Conservation (phyloP, 2,888 invertebrate species). For the Meganola albula region DNA sequence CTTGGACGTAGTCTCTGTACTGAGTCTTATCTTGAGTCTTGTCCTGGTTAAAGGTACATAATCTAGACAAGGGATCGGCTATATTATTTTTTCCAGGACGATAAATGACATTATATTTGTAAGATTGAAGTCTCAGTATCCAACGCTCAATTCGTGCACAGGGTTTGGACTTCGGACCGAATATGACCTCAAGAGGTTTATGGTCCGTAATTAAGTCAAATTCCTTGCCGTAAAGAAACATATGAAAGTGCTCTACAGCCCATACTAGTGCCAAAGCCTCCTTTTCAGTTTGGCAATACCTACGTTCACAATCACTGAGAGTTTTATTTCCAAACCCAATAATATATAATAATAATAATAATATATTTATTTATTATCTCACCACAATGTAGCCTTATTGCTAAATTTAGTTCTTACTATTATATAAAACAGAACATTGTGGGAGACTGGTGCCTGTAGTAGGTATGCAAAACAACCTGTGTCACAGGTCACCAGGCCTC, state of each 20-base stretch:
- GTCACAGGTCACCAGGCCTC: no score
- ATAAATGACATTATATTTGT: constrained; percentile 14
- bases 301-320: constrained; percentile 21
- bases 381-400: no score
- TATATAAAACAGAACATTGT: no score
- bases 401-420: no score
- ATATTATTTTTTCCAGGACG: constrained; percentile 18
- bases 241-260: constrained; percentile 6
- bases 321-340: constrained; percentile 27
- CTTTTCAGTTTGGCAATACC: constrained; percentile 14
- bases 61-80: constrained; percentile 12
- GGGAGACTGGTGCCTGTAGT: no score
- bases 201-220: constrained; percentile 15
- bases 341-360: no score
- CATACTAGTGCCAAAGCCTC: constrained; percentile 10
- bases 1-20: not conserved
- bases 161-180: constrained; percentile 17
- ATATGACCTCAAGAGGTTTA: constrained; percentile 16
- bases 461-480: no score
- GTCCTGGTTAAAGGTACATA: constrained; percentile 3
- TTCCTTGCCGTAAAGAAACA: constrained; percentile 6
- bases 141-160: constrained; percentile 23
- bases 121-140: constrained; percentile 20
- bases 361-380: no score
- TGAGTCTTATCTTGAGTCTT: no score